phyloP scores from a whole-genome alignment of 2,797 vertebrate species.

The Sebastolobus altivelis region DNA sequence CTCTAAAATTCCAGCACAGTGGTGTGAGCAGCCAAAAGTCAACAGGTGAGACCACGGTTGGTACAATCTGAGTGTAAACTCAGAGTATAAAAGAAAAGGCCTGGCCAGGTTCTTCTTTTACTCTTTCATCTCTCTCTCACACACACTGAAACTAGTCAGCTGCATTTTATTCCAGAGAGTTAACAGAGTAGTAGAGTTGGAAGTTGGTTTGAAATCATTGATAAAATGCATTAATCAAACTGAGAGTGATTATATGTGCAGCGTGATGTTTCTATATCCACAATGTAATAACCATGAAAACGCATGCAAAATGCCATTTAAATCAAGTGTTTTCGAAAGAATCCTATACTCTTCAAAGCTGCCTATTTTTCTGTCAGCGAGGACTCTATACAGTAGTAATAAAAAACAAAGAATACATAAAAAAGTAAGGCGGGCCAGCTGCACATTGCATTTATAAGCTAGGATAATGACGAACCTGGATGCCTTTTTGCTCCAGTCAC shows the following conservation, averaged over 20 bases:
- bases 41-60: conserved; percentile 1
- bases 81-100: neutral
- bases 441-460: conserved; percentile 31
- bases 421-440: conserved; percentile 10
- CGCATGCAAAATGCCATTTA: neutral
- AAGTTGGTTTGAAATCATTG: conserved; percentile 68
- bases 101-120: conserved; percentile 9
- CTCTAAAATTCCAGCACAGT: neutral
- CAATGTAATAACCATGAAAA: conserved; percentile 15
- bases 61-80: conserved; percentile 13
- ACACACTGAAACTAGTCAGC: conserved; percentile 28
- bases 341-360: neutral
- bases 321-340: conserved; percentile 1
- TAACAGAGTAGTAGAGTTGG: conserved; percentile 61
- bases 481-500: conserved; percentile 60
- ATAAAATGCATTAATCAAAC: conserved; percentile 72
- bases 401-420: neutral
- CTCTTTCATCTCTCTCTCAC: neutral
- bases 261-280: neutral
- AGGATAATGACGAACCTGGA: conserved; percentile 41
- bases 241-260: conserved; percentile 34
- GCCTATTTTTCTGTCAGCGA: conserved; percentile 23
- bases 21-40: neutral
- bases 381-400: neutral
- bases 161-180: conserved; percentile 73